Percentiles rank a stretch among this genome's conserved stretches.
Conservation (phyloP, 1,140 invertebrate genomes). For the Meteorus sp. region DNA sequence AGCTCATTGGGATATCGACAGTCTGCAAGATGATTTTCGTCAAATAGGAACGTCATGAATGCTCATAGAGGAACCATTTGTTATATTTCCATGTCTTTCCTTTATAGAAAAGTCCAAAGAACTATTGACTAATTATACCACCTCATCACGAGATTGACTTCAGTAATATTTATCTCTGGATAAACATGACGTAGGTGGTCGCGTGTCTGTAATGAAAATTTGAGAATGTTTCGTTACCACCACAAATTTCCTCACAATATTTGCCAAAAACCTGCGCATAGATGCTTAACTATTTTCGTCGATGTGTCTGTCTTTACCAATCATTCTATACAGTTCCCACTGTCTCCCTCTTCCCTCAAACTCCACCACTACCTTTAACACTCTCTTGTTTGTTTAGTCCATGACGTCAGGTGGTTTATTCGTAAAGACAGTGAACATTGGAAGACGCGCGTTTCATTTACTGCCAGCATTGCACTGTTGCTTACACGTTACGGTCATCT, state of each 20-base stretch:
- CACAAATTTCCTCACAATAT: slow-evolving; percentile 12
- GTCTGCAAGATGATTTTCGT: no score
- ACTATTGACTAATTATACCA: no score
- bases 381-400: slow-evolving; percentile 14
- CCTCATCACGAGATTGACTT: no score
- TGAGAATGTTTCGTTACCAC: slow-evolving; percentile 30
- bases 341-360: background rate
- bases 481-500: slow-evolving; percentile 2
- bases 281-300: slow-evolving; percentile 21
- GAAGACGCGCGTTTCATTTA: background rate
- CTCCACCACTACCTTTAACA: background rate
- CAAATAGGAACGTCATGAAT: no score
- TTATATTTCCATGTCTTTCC: no score
- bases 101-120: no score
- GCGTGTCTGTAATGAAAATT: background rate
- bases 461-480: background rate
- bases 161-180: background rate
- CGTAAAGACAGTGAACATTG: background rate
- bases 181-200: background rate
- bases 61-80: background rate
- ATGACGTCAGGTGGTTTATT: slow-evolving; percentile 24
- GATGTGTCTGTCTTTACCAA: slow-evolving; percentile 14
- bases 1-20: no score
- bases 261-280: slow-evolving; percentile 9
- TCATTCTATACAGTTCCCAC: background rate